phyloP scores from a whole-genome alignment of 2,888 invertebrate species.

The Galerucella nymphaeae region DNA sequence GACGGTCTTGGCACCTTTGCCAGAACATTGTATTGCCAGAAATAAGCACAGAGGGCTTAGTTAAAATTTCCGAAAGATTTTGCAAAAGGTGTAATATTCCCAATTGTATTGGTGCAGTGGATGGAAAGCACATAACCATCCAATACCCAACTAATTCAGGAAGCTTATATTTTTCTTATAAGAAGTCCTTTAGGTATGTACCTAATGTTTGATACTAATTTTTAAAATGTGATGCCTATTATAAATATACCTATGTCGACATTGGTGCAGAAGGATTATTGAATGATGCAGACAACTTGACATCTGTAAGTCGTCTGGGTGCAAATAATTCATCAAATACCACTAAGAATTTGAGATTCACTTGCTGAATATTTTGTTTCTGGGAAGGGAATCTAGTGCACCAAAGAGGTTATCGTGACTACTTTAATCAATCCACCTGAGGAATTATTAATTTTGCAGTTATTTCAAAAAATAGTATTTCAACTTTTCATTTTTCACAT shows the following conservation, averaged over 20 bases:
- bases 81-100: slow-evolving; percentile 45
- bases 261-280: too few species aligned
- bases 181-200: slow-evolving; percentile 14
- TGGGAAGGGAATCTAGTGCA: too few species aligned
- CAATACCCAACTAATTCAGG: too few species aligned
- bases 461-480: too few species aligned
- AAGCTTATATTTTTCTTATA: not conserved
- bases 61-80: slow-evolving; percentile 33
- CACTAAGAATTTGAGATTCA: too few species aligned
- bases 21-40: slow-evolving; percentile 18
- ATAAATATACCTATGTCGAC: slow-evolving; percentile 43
- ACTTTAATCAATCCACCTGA: too few species aligned
- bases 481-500: too few species aligned
- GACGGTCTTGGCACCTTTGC: slow-evolving; percentile 39
- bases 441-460: too few species aligned
- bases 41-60: slow-evolving; percentile 21
- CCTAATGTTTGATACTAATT: not conserved
- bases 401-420: not conserved
- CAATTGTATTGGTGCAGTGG: slow-evolving; percentile 49
- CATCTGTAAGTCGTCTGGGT: too few species aligned
- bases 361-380: too few species aligned
- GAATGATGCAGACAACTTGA: not conserved
- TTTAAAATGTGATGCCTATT: slow-evolving; percentile 35
- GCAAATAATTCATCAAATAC: too few species aligned
- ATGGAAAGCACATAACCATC: too few species aligned